Base-by-base conservation (phyloP, 2,113 vertebrate genomes). In the Phodopus roborovskii region DNA sequence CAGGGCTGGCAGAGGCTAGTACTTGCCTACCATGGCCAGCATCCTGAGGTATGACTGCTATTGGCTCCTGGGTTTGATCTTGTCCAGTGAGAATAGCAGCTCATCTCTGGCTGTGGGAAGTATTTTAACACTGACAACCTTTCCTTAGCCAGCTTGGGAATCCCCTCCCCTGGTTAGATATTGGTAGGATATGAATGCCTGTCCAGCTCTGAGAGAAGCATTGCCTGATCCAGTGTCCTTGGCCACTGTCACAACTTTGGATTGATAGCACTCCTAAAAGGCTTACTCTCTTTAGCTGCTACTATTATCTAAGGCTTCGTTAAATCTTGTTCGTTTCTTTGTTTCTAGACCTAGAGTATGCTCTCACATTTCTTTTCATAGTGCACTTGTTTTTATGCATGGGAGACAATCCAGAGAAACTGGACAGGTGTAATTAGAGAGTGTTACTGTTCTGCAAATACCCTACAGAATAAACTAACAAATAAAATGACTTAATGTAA, bases 391-490 rank as follows among this genome's bases (percentile, higher is more conserved):
- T 88, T 78, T 60, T 56, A 83, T 24, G 70, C 96, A 45, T 0
- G 0, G 91, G 70, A 15, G 39, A 39, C 20, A 58, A 39, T 33
- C 95, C 85, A 68, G 28, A 28, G 66, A 74, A 68, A 56, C 50
- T 53, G 90, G 73, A 78, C 48, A 92, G 83, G 60, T 88, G 4
- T 78, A 15, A 85, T 77, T 68, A 68, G 58, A 82, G 64, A 95
- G 83, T 85, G 42, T 30, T 66, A 20, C 22, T 91, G 87, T 95
- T 96, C 90, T 96, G 91, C 68, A 92, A 62, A 93, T 48, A 16
- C 92, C 30, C 45, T 95, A 26, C 53, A 95, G 48, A 92, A 90
- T 87, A 94, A 88, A 86, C 56, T 12, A 64, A 95, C 26, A 53
- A 88, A 19, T n/a, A 78, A 77, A 53, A 50, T 36, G 74, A 89